phyloP scores from a whole-genome alignment of 2,113 vertebrate genomes.

The Tretioscincus oriximinensis region DNA sequence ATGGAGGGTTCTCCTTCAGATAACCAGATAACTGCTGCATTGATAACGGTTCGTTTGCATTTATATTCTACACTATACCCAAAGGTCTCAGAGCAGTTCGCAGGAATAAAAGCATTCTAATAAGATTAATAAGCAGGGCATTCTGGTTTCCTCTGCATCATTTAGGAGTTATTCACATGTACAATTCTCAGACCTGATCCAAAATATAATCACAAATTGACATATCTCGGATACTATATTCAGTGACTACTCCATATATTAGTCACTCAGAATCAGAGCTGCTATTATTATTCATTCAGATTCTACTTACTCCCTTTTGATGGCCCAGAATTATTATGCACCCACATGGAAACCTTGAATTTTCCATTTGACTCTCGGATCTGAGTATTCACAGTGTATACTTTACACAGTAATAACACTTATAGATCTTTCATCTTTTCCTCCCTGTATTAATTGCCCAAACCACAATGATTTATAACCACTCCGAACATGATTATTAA shows the following conservation, averaged over 20 bases:
- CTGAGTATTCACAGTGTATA: slow-evolving; percentile 81
- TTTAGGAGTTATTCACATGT: neutral
- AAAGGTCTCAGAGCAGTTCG: too few species aligned
- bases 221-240: neutral
- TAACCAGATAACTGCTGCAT: too few species aligned
- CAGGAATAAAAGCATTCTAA: too few species aligned
- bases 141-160: neutral
- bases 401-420: slow-evolving; percentile 85
- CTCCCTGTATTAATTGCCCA: slow-evolving; percentile 93
- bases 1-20: too few species aligned
- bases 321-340: slow-evolving; percentile 62
- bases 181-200: neutral
- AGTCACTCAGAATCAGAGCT: slow-evolving; percentile 46
- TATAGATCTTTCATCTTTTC: slow-evolving; percentile 84
- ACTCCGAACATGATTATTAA: slow-evolving; percentile 92
- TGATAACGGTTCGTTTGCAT: too few species aligned
- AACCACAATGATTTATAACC: slow-evolving; percentile 94
- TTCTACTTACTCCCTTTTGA: slow-evolving; percentile 48
- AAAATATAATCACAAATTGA: neutral
- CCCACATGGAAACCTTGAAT: slow-evolving; percentile 64
- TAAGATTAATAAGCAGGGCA: neutral
- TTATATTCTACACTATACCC: too few species aligned
- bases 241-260: slow-evolving; percentile 29
- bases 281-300: slow-evolving; percentile 58
- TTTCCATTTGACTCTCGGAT: slow-evolving; percentile 70